phyloP scores from a whole-genome alignment of 2,797 vertebrate species.

The Enteromius viviparus region DNA sequence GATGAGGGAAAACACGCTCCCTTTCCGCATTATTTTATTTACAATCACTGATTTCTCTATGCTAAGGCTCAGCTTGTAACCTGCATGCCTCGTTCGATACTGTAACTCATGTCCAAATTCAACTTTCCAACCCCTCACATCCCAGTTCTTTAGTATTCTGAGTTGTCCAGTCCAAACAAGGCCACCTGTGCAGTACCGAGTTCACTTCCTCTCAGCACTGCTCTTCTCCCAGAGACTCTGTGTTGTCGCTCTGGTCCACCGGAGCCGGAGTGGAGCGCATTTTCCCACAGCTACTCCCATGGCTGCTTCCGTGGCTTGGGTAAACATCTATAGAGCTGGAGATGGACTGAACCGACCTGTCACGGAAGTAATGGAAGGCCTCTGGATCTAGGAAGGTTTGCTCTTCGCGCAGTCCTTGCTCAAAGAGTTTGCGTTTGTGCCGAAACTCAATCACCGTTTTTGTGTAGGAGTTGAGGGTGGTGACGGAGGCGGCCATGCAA shows the following conservation, averaged over 20 bases:
- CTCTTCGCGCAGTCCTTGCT: constrained; percentile 91
- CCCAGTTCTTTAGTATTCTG: background rate
- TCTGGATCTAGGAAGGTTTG: constrained; percentile 90
- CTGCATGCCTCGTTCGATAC: constrained; percentile 4
- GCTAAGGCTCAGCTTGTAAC: constrained; percentile 32
- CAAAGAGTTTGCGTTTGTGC: constrained; percentile 93
- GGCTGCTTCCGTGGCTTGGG: constrained; percentile 63
- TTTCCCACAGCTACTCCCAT: constrained; percentile 68
- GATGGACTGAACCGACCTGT: constrained; percentile 85
- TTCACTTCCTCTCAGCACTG: constrained; percentile 69
- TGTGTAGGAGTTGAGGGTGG: constrained; percentile 98
- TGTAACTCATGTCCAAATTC: background rate
- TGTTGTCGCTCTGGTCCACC: constrained; percentile 74
- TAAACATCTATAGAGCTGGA: constrained; percentile 76
- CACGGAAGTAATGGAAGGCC: constrained; percentile 90
- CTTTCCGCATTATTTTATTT: constrained; percentile 27
- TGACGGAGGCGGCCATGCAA: constrained; percentile 96
- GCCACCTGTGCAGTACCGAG: background rate
- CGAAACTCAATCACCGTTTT: constrained; percentile 97
- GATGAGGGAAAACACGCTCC: background rate
- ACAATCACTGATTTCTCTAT: constrained; percentile 24
- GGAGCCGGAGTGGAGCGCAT: constrained; percentile 66
- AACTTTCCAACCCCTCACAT: background rate
- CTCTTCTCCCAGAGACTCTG: constrained; percentile 78
- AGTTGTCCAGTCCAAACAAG: background rate